Evolutionary conservation across 2,113 vertebrate genomes (phyloP).

Genomic region (Maccullochella peelii): DNA sequence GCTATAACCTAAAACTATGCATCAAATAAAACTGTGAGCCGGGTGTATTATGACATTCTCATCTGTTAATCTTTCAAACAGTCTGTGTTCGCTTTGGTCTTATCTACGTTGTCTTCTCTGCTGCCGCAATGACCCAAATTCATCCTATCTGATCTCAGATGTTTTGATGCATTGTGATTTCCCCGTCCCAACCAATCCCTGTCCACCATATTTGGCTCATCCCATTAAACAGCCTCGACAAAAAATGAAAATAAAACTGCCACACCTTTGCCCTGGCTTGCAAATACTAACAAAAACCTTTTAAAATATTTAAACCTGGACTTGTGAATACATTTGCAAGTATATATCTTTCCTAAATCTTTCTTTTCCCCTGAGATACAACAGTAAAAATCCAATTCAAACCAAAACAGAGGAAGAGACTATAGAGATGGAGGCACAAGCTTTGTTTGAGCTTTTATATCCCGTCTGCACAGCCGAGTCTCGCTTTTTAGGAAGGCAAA

Average conservation of each 20-base stretch:
- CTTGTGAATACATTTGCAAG: slow-evolving; percentile 12
- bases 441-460: slow-evolving; percentile 22
- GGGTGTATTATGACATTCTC: slow-evolving; percentile 17
- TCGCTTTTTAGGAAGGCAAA: slow-evolving; percentile 19
- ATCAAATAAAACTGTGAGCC: slow-evolving; percentile 17
- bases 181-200: background rate
- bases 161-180: slow-evolving; percentile 26
- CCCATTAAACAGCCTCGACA: background rate
- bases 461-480: background rate
- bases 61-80: slow-evolving; percentile 30
- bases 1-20: background rate
- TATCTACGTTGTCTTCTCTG: slow-evolving; percentile 37
- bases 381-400: background rate
- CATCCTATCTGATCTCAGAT: slow-evolving; percentile 42
- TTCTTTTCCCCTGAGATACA: slow-evolving; percentile 25
- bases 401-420: background rate
- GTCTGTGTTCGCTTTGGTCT: slow-evolving; percentile 38
- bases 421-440: background rate
- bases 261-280: slow-evolving; percentile 1
- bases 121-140: slow-evolving; percentile 43
- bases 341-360: slow-evolving; percentile 27
- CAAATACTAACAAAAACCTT: background rate
- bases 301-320: slow-evolving; percentile 35
- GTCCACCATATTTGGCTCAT: background rate
- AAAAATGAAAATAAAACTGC: slow-evolving; percentile 9